Conservation (phyloP, 2,113 vertebrate species). For the Piaya cayana region DNA sequence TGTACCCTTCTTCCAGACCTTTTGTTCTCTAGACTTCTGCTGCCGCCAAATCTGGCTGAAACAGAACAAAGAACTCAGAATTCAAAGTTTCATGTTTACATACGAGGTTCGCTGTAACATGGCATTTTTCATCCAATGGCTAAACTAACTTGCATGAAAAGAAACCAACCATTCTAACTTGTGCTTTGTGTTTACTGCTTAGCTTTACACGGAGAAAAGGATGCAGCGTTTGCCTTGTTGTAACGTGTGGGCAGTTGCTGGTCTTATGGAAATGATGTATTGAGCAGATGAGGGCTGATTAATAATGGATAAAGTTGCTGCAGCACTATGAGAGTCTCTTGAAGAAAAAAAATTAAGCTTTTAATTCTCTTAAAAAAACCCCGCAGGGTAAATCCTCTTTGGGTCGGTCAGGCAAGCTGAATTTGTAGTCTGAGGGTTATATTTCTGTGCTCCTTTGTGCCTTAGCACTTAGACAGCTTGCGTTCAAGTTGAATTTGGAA, state of each 20-base stretch:
- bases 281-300: slow-evolving; percentile 25
- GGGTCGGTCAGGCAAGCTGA: neutral
- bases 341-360: neutral
- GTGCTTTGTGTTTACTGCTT: neutral
- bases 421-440: neutral
- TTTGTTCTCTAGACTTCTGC: neutral
- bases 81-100: too few relatives aligned
- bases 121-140: neutral
- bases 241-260: neutral
- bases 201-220: neutral
- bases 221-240: neutral
- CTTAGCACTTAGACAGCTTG: neutral
- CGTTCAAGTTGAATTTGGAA: neutral
- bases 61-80: neutral
- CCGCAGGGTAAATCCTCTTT: neutral
- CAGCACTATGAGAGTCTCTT: neutral
- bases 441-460: neutral
- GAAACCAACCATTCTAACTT: neutral
- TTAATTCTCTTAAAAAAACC: neutral
- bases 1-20: neutral
- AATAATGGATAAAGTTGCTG: slow-evolving; percentile 27
- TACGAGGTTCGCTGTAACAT: neutral
- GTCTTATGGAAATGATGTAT: neutral
- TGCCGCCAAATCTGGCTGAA: neutral
- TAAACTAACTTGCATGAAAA: neutral